Base-by-base conservation (phyloP, 2,888 invertebrate species). In the Xestia rhomboidea region DNA sequence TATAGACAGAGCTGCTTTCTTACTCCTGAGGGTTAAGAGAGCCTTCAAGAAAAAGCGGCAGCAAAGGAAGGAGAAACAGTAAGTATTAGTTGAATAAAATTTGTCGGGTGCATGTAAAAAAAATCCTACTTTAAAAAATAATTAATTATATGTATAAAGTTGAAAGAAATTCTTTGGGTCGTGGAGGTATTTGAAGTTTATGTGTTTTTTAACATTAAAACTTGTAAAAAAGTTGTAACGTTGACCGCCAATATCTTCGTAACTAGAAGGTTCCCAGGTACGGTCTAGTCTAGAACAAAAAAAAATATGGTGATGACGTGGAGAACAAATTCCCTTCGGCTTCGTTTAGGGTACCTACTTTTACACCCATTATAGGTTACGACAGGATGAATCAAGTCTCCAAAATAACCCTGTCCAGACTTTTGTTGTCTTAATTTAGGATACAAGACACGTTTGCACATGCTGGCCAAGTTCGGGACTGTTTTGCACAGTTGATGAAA, bases 41-140 rank as follows among this genome's bases (percentile, higher is more conserved):
- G 99, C 98, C 62, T 99, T 99, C 95, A 98, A 98, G 95, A 99
- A 98, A 97, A 99, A 99, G 96, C 98, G 98, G 88, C 98, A 98
- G 93, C 98, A 98, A 93, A 97, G 98, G 89, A 98, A 98, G 93
- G 98, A 99, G 83, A 98, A 98, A 97, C 98, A 97, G 98, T 98
- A 93, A 98, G 98, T 97, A 69, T 11, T n/a, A 44, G 21, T 34
- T 46, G n/a, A 18, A 49, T 5, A 13, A 7, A 34, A 51, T 15
- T 54, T 1, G 5, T 69, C 2, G 7, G 41, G 1, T 30, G 30
- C 24, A 21, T 51, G 49, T 49, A 8, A 7, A 24, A 2, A 44
- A 11, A 10, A 7, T 67, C 11, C 24, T 30, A 15, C 1, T 30
- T 30, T 24, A 0, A 11, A 11, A 66, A 11, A 7, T 44, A n/a